These are phyloP conservation scores for Hypena proboscidalis DNA, from an alignment of 2,888 invertebrate genomes.

Conservation along the genomic window DNA sequence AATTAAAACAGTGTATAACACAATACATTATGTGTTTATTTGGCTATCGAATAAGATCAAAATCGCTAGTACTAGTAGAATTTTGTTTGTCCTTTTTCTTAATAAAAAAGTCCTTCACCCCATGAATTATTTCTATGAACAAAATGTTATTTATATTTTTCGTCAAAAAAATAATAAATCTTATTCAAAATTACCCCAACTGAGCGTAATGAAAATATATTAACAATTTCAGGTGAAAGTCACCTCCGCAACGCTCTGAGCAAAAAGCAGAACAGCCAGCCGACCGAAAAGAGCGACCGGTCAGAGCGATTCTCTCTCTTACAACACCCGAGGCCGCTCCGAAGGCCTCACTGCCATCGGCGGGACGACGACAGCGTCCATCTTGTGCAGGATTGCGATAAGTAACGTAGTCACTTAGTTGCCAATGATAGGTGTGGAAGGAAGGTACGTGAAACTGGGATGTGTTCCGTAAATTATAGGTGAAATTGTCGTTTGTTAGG, in stretches of 20 bases:
- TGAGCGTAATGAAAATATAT: no score
- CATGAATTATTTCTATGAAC: no score
- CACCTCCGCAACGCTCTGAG: conserved; percentile 74
- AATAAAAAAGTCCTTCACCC: no score
- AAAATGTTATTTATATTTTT: no score
- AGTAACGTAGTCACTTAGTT: conserved; percentile 51
- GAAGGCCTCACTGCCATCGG: conserved; percentile 59
- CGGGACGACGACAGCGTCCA: conserved; percentile 72
- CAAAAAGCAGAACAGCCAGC: conserved; percentile 58
- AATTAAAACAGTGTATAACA: no score
- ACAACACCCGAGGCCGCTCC: conserved; percentile 72
- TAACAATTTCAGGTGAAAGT: conserved; percentile 70
- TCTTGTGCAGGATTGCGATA: conserved; percentile 71
- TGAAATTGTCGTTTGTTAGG: neutral
- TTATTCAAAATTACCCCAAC: no score
- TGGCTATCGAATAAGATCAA: no score
- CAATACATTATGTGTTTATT: no score
- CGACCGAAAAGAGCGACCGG: conserved; percentile 11
- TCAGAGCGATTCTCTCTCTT: conserved; percentile 73
- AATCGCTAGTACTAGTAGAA: no score
- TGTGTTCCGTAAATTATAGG: conserved; percentile 1
- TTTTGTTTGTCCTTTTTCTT: no score
- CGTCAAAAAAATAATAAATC: no score
- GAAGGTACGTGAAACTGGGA: conserved; percentile 1
- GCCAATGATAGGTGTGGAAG: conserved; percentile 9